phyloP scores from a whole-genome alignment of 1,140 invertebrate genomes.

The Acarapis woodi region DNA sequence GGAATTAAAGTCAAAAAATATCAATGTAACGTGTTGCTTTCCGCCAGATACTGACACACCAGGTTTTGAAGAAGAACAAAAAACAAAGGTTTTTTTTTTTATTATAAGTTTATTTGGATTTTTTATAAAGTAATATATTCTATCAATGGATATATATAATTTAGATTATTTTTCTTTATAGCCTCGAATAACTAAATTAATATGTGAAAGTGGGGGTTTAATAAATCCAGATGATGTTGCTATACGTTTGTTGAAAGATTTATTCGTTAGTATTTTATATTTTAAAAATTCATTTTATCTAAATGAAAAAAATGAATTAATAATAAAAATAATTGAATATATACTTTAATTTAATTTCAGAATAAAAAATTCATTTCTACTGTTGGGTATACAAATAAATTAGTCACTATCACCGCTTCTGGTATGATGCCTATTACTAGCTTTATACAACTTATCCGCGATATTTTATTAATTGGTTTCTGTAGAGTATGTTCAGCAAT shows the following conservation, averaged over 20 bases:
- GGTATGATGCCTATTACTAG: too few species aligned
- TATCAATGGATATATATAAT: background rate
- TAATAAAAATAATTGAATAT: too few species aligned
- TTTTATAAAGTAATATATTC: background rate
- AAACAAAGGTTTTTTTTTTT: constrained; percentile 26
- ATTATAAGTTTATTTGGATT: background rate
- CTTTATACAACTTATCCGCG: too few species aligned
- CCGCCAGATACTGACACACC: constrained; percentile 96
- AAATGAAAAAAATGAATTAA: too few species aligned
- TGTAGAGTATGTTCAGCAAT: too few species aligned
- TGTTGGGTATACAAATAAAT: too few species aligned
- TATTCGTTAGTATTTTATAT: too few species aligned
- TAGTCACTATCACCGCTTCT: too few species aligned
- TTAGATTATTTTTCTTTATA: constrained; percentile 12
- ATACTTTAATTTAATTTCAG: too few species aligned
- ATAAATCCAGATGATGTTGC: constrained; percentile 49
- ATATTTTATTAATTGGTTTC: too few species aligned
- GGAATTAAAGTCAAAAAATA: constrained; percentile 53
- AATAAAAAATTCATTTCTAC: too few species aligned
- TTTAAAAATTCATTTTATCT: too few species aligned
- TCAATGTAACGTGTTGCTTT: constrained; percentile 53
- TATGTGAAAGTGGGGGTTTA: constrained; percentile 46
- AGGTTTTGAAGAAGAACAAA: constrained; percentile 56
- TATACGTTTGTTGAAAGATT: constrained; percentile 39
- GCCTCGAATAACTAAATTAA: constrained; percentile 58